Base-by-base conservation (phyloP, 2,797 vertebrate genomes). In the Sebastes oblongus region DNA sequence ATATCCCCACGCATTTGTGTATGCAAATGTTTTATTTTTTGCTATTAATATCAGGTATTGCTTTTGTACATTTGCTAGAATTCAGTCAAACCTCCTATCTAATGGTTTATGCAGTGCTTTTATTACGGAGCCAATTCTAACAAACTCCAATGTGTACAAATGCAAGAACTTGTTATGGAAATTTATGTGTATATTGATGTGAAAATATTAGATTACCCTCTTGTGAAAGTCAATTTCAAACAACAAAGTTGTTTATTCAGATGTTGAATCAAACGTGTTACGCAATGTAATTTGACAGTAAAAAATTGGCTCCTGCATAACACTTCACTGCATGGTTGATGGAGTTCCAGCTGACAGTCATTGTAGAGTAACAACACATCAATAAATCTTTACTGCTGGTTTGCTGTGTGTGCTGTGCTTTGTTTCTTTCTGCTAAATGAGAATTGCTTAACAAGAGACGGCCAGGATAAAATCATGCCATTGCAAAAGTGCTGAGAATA, bases 21-120 rank as follows among this genome's bases (percentile, higher is more conserved):
- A 84, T 81, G 39, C 27, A 86, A 82, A 65, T 16, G 3, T 14
- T 68, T 54, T 42, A 36, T 42, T 84, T 82, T 78, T 83, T 80
- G 74, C 72, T 65, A 61, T 72, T 74, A 71, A 85, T 64, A 74
- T 76, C 32, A 70, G 13, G 70, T 90, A 93, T 93, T 93, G 92
- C 88, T 90, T 90, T 91, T 90, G 67, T 84, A 90, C 86, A 86
- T 79, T 75, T 83, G 25, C 65, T 78, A 46, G 74, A 87, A 39
- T 76, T 80, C 66, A 84, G 58, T 78, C 24, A 81, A 58, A 76
- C 76, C 60, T 81, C 54, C 34, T 34, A 22, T 65, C 16, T 9
- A 60, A n/a, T 6, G 12, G 20, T 83, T 67, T 71, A 61, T 81
- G 82, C 30, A 27, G 68, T 30, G 60, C 30, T 66, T 78, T 80